A percentile compares a stretch with the other conserved stretches of the same genome.
These are phyloP conservation scores for Petrocephalus sullivani DNA, from an alignment of 2,797 vertebrate genomes.

Conservation along the genomic window DNA sequence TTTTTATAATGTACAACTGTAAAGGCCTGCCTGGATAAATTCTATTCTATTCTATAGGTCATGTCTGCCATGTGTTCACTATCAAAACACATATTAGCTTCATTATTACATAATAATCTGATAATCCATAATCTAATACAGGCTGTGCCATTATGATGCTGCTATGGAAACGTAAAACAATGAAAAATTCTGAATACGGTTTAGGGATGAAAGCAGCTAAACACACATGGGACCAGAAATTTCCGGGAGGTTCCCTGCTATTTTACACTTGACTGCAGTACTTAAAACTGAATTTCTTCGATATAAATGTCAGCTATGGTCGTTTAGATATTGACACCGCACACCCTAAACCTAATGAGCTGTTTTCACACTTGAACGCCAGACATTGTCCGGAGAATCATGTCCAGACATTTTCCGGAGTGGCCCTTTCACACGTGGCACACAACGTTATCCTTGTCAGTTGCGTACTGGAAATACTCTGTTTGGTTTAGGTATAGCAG, in stretches of 20 bases:
- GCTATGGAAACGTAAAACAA: neutral
- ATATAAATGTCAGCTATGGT: neutral
- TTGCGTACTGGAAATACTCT: neutral
- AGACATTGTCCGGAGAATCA: neutral
- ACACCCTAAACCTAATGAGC: neutral
- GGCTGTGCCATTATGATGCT: neutral
- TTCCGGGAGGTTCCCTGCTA: neutral
- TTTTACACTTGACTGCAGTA: neutral
- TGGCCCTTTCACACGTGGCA: neutral
- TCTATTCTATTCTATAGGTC: neutral
- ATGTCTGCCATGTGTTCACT: neutral
- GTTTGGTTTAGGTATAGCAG: neutral
- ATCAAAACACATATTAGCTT: neutral
- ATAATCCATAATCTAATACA: neutral
- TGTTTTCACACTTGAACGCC: neutral
- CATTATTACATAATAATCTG: neutral
- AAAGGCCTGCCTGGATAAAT: neutral
- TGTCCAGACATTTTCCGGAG: no score
- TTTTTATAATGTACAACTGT: neutral
- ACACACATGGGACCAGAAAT: neutral
- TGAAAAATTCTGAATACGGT: neutral
- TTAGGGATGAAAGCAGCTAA: neutral
- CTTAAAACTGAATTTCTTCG: neutral
- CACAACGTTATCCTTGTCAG: neutral
- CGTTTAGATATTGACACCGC: neutral